phyloP scores from a whole-genome alignment of 2,113 vertebrate species.

The Numenius arquata region DNA sequence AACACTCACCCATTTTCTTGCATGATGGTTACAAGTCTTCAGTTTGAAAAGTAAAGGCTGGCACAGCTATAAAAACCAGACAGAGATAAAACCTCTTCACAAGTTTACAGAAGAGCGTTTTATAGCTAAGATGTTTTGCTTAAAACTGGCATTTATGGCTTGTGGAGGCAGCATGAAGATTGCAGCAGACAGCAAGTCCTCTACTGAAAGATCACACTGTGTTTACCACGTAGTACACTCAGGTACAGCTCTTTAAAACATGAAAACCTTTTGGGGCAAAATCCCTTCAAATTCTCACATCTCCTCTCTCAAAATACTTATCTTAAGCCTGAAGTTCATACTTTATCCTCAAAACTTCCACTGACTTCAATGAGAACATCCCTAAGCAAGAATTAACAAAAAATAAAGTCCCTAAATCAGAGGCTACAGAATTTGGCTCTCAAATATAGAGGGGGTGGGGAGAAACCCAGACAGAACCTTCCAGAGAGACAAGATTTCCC shows the following conservation, averaged over 20 bases:
- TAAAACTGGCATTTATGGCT: slow-evolving; percentile 44
- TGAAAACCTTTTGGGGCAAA: background rate
- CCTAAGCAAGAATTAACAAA: background rate
- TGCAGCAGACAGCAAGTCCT: background rate
- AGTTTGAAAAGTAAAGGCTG: slow-evolving; percentile 11
- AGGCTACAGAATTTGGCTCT: background rate
- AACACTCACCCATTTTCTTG: background rate
- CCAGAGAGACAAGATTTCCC: background rate
- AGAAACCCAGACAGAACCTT: background rate
- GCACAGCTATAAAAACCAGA: background rate
- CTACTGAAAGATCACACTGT: background rate
- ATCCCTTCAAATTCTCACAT: background rate
- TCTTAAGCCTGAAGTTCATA: background rate
- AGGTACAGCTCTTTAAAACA: background rate
- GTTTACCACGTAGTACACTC: background rate
- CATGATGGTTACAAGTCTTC: background rate
- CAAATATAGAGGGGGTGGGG: background rate
- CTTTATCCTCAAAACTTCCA: background rate
- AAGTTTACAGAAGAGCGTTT: slow-evolving; percentile 13
- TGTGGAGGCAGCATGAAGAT: background rate
- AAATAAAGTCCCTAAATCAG: background rate
- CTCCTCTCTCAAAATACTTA: background rate
- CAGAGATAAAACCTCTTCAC: slow-evolving; percentile 1
- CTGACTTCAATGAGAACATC: background rate
- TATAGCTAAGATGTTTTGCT: slow-evolving; percentile 13